Conservation (phyloP, 2,888 invertebrate genomes). For the Rhagium mordax region DNA sequence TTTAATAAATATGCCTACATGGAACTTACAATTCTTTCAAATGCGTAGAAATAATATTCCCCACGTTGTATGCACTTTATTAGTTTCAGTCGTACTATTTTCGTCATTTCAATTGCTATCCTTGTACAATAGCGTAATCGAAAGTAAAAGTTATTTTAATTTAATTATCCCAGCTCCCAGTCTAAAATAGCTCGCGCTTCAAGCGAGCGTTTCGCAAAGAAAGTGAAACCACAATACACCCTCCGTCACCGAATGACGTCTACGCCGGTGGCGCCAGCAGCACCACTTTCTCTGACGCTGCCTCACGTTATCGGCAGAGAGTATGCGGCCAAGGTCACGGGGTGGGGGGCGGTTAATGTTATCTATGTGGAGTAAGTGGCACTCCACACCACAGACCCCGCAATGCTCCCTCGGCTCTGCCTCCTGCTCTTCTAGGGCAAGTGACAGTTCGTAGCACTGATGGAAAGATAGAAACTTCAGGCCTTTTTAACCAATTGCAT, state of each 20-base stretch:
- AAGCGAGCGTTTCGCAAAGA: constrained; percentile 2
- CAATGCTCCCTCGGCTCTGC: constrained; percentile 3
- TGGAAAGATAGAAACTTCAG: constrained; percentile 1
- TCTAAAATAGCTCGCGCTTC: constrained; percentile 3
- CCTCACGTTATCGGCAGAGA: constrained; percentile 19
- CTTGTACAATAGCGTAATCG: background rate
- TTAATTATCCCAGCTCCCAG: background rate
- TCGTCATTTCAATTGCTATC: background rate
- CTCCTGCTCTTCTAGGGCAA: constrained; percentile 16
- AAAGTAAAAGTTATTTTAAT: constrained; percentile 16
- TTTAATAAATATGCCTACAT: too few relatives aligned
- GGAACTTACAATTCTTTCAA: too few relatives aligned
- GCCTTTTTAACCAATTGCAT: background rate
- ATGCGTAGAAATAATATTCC: background rate
- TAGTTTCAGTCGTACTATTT: background rate
- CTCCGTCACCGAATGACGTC: constrained; percentile 28
- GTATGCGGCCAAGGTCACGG: constrained; percentile 49
- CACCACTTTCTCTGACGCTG: background rate
- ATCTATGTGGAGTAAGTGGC: constrained; percentile 38
- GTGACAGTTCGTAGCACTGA: constrained; percentile 1
- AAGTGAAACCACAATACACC: constrained; percentile 26
- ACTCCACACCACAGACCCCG: constrained; percentile 29
- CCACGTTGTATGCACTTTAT: background rate
- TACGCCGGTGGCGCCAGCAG: constrained; percentile 17
- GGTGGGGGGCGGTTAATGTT: constrained; percentile 36